phyloP scores from a whole-genome alignment of 2,888 invertebrate species.

The Parascotia fuliginaria region DNA sequence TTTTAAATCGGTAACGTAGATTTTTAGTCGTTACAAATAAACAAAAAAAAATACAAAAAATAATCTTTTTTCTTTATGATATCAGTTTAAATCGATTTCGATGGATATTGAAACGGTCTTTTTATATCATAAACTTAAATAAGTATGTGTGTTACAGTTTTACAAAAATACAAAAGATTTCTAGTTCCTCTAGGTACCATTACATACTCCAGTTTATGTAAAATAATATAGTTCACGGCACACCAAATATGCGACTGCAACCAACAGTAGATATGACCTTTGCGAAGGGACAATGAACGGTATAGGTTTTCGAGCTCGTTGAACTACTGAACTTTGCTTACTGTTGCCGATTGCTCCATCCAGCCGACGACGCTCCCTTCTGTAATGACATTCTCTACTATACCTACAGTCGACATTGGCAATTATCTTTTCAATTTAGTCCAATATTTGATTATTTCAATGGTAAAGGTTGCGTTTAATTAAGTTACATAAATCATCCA shows the following conservation, averaged over 20 bases:
- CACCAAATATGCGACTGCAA: constrained; percentile 41
- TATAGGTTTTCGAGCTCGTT: constrained; percentile 66
- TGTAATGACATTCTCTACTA: constrained; percentile 51
- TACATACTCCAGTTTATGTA: not conserved
- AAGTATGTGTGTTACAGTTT: too few relatives aligned
- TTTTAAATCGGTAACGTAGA: too few relatives aligned
- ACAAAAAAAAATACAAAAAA: too few relatives aligned
- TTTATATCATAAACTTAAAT: too few relatives aligned
- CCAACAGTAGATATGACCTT: constrained; percentile 68
- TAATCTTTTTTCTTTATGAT: too few relatives aligned
- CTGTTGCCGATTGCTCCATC: constrained; percentile 67
- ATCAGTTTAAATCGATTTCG: too few relatives aligned
- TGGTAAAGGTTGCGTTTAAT: constrained; percentile 13
- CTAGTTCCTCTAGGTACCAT: too few relatives aligned
- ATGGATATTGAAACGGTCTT: too few relatives aligned
- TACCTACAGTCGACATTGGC: constrained; percentile 44
- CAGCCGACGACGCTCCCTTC: constrained; percentile 59
- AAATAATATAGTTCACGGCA: constrained; percentile 15
- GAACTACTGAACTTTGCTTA: constrained; percentile 79
- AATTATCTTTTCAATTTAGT: constrained; percentile 45
- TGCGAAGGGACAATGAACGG: constrained; percentile 70
- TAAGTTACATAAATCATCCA: constrained; percentile 21
- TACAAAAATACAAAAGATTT: too few relatives aligned
- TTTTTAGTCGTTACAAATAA: too few relatives aligned
- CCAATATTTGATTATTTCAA: constrained; percentile 36